phyloP scores from a whole-genome alignment of 2,888 invertebrate genomes.

The Pachycephus smyrnensis region DNA sequence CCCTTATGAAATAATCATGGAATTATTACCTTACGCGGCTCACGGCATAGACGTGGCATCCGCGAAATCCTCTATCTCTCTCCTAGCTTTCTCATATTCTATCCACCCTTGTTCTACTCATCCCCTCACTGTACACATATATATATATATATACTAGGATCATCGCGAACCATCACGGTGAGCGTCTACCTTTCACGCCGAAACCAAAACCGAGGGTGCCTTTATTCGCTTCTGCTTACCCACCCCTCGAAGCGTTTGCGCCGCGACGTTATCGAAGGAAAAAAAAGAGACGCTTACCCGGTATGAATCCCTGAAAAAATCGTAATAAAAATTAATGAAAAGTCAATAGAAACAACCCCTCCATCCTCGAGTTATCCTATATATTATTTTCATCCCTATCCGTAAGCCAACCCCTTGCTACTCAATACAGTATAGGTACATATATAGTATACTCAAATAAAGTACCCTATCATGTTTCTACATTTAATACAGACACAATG shows the following conservation, averaged over 20 bases:
- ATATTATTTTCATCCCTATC: too few relatives aligned
- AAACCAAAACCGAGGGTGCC: too few relatives aligned
- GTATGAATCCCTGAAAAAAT: conserved; percentile 12
- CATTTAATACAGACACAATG: conserved; percentile 19
- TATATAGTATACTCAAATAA: background rate
- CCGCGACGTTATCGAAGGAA: too few relatives aligned
- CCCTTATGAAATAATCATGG: conserved; percentile 63
- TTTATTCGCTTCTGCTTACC: too few relatives aligned
- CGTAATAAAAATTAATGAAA: conserved; percentile 5
- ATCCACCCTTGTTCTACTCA: conserved; percentile 5
- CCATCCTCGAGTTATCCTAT: too few relatives aligned
- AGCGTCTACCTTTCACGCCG: too few relatives aligned
- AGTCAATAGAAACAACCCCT: background rate
- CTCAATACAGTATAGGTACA: background rate
- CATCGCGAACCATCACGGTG: too few relatives aligned
- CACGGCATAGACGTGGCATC: conserved; percentile 22
- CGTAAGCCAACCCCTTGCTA: background rate
- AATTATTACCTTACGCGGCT: conserved; percentile 54
- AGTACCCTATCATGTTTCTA: background rate
- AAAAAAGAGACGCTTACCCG: conserved; percentile 29
- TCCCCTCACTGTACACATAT: background rate
- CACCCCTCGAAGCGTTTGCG: too few relatives aligned
- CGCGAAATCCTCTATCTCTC: too few relatives aligned
- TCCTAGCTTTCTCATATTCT: too few relatives aligned
- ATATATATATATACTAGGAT: too few relatives aligned